Percentiles rank a stretch among this genome's conserved stretches.
Evolutionary conservation across 2,888 invertebrate species (phyloP).

Genomic region (Gymnocheta viridis): DNA sequence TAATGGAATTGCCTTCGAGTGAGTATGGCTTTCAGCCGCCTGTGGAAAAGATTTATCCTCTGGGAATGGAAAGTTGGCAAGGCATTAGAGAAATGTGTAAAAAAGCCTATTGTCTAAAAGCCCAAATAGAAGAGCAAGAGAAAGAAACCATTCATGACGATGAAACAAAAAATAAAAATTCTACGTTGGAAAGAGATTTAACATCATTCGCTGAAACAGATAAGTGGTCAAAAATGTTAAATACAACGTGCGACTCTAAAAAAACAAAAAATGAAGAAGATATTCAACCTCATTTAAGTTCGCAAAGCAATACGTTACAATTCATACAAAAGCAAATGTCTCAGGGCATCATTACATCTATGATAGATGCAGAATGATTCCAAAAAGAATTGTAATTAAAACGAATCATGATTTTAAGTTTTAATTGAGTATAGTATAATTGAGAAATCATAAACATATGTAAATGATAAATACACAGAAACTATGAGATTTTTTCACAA

Average conservation of each 20-base stretch:
- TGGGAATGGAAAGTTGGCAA: conserved; percentile 81
- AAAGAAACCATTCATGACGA: background rate
- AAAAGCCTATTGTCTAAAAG: conserved; percentile 74
- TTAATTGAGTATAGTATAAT: conserved; percentile 24
- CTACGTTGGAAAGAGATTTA: background rate
- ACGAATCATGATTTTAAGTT: background rate
- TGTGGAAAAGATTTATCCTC: conserved; percentile 76
- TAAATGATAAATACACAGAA: conserved; percentile 2
- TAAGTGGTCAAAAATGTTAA: background rate
- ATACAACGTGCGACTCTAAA: background rate
- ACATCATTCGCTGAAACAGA: background rate
- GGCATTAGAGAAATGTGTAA: conserved; percentile 82
- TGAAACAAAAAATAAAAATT: background rate
- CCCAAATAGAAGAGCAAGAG: conserved; percentile 43
- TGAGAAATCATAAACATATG: conserved; percentile 27
- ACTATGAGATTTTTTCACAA: background rate
- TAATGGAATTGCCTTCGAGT: conserved; percentile 80
- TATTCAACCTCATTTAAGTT: background rate
- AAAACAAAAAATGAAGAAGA: background rate
- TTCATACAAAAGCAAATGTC: background rate
- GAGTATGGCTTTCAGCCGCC: conserved; percentile 81
- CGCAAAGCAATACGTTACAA: background rate
- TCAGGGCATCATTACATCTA: conserved; percentile 6
- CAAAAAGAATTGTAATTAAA: background rate
- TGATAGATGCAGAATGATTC: background rate